These are phyloP conservation scores for Hyposmocoma kahamanoa DNA, from an alignment of 1,140 invertebrate species.

Conservation along the genomic window DNA sequence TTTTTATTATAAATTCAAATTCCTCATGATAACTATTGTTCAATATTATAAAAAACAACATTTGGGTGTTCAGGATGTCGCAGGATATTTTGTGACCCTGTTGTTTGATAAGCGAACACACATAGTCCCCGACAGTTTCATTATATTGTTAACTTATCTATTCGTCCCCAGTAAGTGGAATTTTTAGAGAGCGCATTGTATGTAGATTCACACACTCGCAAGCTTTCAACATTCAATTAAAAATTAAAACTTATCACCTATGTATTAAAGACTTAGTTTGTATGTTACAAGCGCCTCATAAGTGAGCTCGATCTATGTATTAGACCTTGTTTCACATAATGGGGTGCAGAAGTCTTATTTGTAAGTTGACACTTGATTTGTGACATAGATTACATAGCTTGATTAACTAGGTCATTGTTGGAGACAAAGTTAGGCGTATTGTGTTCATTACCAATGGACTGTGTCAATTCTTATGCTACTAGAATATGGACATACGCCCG, in stretches of 20 bases:
- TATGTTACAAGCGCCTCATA: slow-evolving; percentile 29
- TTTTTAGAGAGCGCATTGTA: slow-evolving; percentile 11
- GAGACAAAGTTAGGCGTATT: slow-evolving; percentile 42
- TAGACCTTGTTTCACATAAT: slow-evolving; percentile 59
- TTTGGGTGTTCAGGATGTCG: no score
- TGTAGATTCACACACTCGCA: slow-evolving; percentile 42
- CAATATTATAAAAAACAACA: no score
- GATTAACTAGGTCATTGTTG: slow-evolving; percentile 25
- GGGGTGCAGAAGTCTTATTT: slow-evolving; percentile 29
- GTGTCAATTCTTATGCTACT: slow-evolving; percentile 74
- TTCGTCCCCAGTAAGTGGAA: neutral
- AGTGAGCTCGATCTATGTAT: slow-evolving; percentile 60
- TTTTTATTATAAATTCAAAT: no score
- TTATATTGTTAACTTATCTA: slow-evolving; percentile 4
- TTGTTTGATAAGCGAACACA: no score
- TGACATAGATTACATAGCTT: slow-evolving; percentile 37
- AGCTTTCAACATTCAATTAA: slow-evolving; percentile 26
- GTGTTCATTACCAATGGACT: slow-evolving; percentile 63
- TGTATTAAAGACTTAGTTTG: slow-evolving; percentile 20
- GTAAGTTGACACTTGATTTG: slow-evolving; percentile 49
- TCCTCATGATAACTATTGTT: no score
- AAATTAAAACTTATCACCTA: slow-evolving; percentile 8
- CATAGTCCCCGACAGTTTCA: no score
- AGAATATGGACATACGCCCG: slow-evolving; percentile 73
- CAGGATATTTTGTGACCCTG: no score